These are phyloP conservation scores for Xylocopa sonorina DNA, from an alignment of 1,140 invertebrate species.

Conservation along the genomic window DNA sequence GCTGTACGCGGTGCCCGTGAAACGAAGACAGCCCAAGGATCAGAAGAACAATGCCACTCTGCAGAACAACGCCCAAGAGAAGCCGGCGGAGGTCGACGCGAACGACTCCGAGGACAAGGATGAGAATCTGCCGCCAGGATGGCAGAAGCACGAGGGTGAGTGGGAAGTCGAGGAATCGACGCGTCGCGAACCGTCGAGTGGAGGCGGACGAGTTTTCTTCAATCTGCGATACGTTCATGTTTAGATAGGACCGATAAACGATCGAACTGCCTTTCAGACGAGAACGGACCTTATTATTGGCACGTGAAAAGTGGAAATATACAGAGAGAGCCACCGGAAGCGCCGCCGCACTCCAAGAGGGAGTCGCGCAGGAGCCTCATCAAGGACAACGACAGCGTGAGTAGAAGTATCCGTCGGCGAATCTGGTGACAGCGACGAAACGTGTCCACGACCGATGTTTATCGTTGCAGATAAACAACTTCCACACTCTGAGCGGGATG, in stretches of 20 bases:
- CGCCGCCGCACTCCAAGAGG: slow-evolving; percentile 77
- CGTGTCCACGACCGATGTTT: background rate
- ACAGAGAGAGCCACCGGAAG: slow-evolving; percentile 92
- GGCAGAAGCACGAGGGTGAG: slow-evolving; percentile 96
- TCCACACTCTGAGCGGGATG: slow-evolving; percentile 81
- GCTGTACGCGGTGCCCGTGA: slow-evolving; percentile 89
- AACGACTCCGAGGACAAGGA: slow-evolving; percentile 81
- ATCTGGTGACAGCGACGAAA: background rate
- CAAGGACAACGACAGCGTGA: slow-evolving; percentile 84
- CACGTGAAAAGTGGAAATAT: slow-evolving; percentile 99
- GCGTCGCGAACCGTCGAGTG: background rate
- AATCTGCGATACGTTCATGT: background rate
- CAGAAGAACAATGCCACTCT: slow-evolving; percentile 76
- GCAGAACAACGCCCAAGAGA: slow-evolving; percentile 79
- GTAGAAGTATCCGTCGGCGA: slow-evolving; percentile 38
- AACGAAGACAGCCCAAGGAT: slow-evolving; percentile 83
- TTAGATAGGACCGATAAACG: slow-evolving; percentile 10
- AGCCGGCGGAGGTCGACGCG: slow-evolving; percentile 79
- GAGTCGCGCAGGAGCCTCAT: slow-evolving; percentile 81
- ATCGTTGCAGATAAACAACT: slow-evolving; percentile 81
- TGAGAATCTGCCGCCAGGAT: slow-evolving; percentile 89
- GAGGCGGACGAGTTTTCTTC: background rate
- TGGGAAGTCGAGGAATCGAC: slow-evolving; percentile 8
- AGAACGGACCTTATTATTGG: slow-evolving; percentile 97
- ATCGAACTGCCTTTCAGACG: slow-evolving; percentile 85